Evolutionary conservation across 2,113 vertebrate genomes (phyloP), one percentile per base, ranked within the genome.

Genomic region (Rhegmatorhina hoffmannsi): DNA sequence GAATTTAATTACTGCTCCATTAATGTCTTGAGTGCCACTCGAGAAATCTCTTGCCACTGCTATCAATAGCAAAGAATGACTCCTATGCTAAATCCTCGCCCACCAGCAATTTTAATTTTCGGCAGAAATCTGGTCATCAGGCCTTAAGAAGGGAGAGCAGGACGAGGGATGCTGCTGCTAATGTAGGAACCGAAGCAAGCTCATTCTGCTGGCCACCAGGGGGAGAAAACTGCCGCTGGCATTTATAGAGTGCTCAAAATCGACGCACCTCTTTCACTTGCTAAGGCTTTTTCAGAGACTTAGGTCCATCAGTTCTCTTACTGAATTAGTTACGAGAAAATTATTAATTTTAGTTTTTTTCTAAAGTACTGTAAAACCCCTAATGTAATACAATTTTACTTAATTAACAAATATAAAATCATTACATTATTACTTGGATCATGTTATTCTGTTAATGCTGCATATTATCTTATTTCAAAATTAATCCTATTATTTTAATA

Each of bases 71-170:
- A 74, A 64, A 64, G 26, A 66, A 40, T 3, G 1, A n/a, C 5
- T 60, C 79, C 12, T 81, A 17, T 19, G 50, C 52, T 91, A 36
- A 58, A 29, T 58, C 25, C 46, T 12, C 18, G 33, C 34, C 38
- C 19, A 3, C 21, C 49, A 8, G 18, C 31, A 5, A 19, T 33
- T 94, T 88, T 81, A 12, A 17, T 75, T 91, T 67, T 20, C 14
- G 7, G 31, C 53, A 74, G 67, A 67, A 93, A 53, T 59, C 9
- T 11, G 5, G 0, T 62, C 0, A 1, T 63, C 53, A 10, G 58
- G 24, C 13, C 5, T 0, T 20, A 8, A 53, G 21, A 11, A 38
- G 21, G 14, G 60, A 63, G 9, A 29, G 17, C 0, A 4, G 38
- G 15, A 25, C 8, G 6, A 18, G 47, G 26, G 46, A 17, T 38